Evolutionary conservation across 2,113 vertebrate genomes (phyloP), one percentile per base, ranked within the genome.

Genomic region (Oriolus oriolus): DNA sequence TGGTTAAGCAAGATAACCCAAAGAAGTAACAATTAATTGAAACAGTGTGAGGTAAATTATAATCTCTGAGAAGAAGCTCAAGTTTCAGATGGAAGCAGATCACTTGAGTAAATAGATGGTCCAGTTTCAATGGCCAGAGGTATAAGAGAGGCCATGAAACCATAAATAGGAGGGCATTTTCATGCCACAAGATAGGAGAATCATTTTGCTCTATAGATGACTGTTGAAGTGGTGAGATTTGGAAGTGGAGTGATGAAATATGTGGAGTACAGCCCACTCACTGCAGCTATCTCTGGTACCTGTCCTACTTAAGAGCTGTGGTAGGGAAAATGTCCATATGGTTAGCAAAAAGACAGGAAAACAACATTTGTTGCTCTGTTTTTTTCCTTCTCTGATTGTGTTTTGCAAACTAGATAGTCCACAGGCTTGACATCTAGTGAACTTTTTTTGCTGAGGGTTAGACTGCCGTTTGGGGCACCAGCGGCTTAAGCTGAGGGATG

Each of bases 301-400:
- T 96, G 96, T 96, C 95, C 96, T 97, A 94, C 95, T 95, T 97
- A 94, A 69, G 83, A 90, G 64, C 92, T 89, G 69, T 95, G 92
- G 61, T 64, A 87, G 77, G 86, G 77, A 93, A 95, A 90, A 95
- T 94, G 92, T 78, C 96, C 92, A 94, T 96, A 95, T 96, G 95
- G 92, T 95, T 93, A 93, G 88, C 80, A 89, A 28, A 87, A 89
- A 96, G 88, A 92, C 23, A 92, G 88, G 88, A 95, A 96, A 92
- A 88, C 92, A 96, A 90, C 95, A 90, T 95, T 96, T 89, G 92
- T 68, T 95, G 88, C 92, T 88, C 82, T 75, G 37, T 16, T 86
- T 93, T 88, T 76, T 88, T 68, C 59, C 56, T 93, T 81, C 63
- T 81, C 54, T 79, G 56, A 14, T 81, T 93, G 37, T 11, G 44